These are phyloP conservation scores for Calidris pygmaea DNA, from an alignment of 2,113 vertebrate genomes.

Conservation along the genomic window DNA sequence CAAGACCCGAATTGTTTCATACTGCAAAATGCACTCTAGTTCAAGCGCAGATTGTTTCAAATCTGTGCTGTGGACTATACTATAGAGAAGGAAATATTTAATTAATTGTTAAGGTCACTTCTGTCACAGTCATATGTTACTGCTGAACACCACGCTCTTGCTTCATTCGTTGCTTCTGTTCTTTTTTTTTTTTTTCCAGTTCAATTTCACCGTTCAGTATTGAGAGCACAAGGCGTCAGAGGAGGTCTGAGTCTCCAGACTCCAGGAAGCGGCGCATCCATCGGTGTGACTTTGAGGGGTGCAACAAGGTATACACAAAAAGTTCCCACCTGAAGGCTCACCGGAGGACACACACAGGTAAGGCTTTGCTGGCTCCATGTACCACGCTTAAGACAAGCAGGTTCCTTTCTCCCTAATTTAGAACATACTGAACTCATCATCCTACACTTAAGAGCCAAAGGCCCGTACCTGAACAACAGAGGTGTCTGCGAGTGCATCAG, in stretches of 20 bases:
- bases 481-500: background rate
- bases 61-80: background rate
- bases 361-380: background rate
- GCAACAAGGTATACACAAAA: conserved; percentile 99
- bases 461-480: background rate
- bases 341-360: conserved; percentile 96
- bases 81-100: background rate
- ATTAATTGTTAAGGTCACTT: background rate
- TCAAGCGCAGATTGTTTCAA: background rate
- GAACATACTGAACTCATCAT: background rate
- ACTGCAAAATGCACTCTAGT: background rate
- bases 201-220: conserved; percentile 99
- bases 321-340: conserved; percentile 99
- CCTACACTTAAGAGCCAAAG: background rate
- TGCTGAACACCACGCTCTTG: background rate
- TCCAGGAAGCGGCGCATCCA: conserved; percentile 98
- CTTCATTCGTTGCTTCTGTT: background rate
- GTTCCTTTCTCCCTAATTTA: background rate
- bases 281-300: conserved; percentile 98
- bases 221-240: conserved; percentile 95
- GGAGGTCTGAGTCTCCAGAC: conserved; percentile 95
- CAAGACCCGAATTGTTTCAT: background rate
- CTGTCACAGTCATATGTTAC: background rate
- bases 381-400: background rate
- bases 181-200: conserved; percentile 72